Evolutionary conservation across 1,140 invertebrate genomes (phyloP).

Genomic region (Drosophila oshimai): DNA sequence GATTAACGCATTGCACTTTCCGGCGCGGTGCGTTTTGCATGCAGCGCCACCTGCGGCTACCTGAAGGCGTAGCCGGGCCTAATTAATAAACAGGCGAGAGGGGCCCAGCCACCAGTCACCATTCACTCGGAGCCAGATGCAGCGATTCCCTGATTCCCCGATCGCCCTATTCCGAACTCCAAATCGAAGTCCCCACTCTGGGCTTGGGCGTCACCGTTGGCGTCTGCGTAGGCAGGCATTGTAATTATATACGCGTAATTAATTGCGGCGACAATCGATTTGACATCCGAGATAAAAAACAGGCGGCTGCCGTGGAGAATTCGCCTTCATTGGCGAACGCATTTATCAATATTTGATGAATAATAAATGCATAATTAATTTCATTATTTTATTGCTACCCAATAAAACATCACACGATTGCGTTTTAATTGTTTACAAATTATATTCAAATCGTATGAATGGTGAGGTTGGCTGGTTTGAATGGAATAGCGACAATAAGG

Average conservation of each 20-base stretch:
- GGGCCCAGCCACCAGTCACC: neutral
- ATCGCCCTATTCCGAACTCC: neutral
- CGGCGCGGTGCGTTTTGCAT: conserved; percentile 65
- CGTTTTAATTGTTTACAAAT: conserved; percentile 70
- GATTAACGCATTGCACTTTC: conserved; percentile 80
- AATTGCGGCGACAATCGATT: conserved; percentile 82
- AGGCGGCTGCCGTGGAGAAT: conserved; percentile 52
- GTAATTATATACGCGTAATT: conserved; percentile 82
- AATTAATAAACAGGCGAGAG: conserved; percentile 77
- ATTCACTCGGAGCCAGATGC: neutral
- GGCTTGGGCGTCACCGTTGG: conserved; percentile 24
- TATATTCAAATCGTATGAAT: conserved; percentile 21
- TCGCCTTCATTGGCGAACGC: conserved; percentile 42
- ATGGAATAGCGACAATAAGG: neutral
- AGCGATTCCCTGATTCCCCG: neutral
- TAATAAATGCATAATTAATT: conserved; percentile 43
- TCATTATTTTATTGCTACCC: conserved; percentile 42
- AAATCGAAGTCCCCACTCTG: neutral
- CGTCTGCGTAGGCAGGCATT: conserved; percentile 62
- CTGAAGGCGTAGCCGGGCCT: conserved; percentile 69
- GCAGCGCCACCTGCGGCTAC: conserved; percentile 78
- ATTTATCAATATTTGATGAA: conserved; percentile 62
- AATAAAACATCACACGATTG: conserved; percentile 49
- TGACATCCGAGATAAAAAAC: conserved; percentile 75
- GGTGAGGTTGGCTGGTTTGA: neutral